Evolutionary conservation across 2,888 invertebrate species (phyloP).

Genomic region (Stictocephala bisonia): DNA sequence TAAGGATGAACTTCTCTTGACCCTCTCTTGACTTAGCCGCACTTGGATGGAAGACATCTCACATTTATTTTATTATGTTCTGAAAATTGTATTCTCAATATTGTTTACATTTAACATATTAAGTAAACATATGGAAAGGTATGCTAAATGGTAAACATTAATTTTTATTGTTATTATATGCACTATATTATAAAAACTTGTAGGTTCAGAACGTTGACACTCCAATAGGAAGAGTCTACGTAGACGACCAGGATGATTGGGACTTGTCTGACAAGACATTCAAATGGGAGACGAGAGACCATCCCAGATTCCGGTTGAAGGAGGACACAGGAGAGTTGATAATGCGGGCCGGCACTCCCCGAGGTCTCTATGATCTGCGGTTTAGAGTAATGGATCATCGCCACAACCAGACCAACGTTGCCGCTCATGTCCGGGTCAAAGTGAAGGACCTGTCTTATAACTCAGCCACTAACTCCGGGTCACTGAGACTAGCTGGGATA

Average conservation of each 20-base stretch:
- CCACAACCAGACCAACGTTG: conserved; percentile 92
- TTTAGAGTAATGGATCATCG: conserved; percentile 74
- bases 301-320: conserved; percentile 60
- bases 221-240: conserved; percentile 34
- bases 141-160: too few relatives aligned
- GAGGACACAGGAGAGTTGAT: conserved; percentile 38
- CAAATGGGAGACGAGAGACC: conserved; percentile 5
- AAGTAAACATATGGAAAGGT: too few relatives aligned
- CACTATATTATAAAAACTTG: too few relatives aligned
- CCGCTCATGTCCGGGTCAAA: conserved; percentile 87
- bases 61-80: too few relatives aligned
- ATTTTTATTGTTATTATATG: too few relatives aligned
- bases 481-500: conserved; percentile 83
- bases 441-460: conserved; percentile 90
- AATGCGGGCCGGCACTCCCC: conserved; percentile 36
- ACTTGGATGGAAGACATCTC: too few relatives aligned
- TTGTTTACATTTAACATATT: too few relatives aligned
- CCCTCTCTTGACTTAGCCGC: too few relatives aligned
- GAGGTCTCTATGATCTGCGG: conserved; percentile 16
- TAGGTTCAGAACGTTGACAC: conserved; percentile 26
- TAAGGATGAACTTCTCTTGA: too few relatives aligned
- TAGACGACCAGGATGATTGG: conserved; percentile 37
- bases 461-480: conserved; percentile 92
- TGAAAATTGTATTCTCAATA: too few relatives aligned
- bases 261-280: conserved; percentile 28